These are phyloP conservation scores for Apis dorsata DNA, from an alignment of 1,140 invertebrate genomes.

Conservation along the genomic window DNA sequence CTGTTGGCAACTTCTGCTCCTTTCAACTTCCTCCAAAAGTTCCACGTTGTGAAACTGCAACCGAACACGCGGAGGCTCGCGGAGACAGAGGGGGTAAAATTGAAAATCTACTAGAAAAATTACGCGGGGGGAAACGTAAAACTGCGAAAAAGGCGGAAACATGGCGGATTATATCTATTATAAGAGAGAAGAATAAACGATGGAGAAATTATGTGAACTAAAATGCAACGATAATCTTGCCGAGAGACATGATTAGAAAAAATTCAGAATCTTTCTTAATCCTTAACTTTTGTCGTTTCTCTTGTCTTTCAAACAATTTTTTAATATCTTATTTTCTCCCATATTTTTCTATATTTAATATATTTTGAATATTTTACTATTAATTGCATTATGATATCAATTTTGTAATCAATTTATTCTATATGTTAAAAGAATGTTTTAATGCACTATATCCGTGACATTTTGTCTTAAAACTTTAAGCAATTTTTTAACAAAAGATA, in stretches of 20 bases:
- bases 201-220: constrained; percentile 17
- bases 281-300: no score
- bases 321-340: no score
- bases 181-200: constrained; percentile 26
- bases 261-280: neutral
- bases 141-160: constrained; percentile 34
- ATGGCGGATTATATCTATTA: constrained; percentile 1
- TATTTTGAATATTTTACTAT: no score
- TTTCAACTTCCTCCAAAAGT: constrained; percentile 62
- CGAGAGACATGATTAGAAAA: neutral
- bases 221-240: neutral
- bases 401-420: neutral
- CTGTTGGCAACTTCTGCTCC: constrained; percentile 63
- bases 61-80: constrained; percentile 9
- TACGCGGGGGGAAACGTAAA: constrained; percentile 49
- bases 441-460: no score
- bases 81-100: constrained; percentile 27
- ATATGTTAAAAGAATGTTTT: neutral
- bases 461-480: neutral
- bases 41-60: constrained; percentile 47
- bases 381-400: no score
- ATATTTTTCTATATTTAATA: no score
- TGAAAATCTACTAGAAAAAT: constrained; percentile 65
- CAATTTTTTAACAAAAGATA: neutral
- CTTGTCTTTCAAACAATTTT: no score